A percentile compares a stretch with the other conserved stretches of the same genome.
Conservation (phyloP, 2,797 vertebrate species). For the Eleutherodactylus coqui region DNA sequence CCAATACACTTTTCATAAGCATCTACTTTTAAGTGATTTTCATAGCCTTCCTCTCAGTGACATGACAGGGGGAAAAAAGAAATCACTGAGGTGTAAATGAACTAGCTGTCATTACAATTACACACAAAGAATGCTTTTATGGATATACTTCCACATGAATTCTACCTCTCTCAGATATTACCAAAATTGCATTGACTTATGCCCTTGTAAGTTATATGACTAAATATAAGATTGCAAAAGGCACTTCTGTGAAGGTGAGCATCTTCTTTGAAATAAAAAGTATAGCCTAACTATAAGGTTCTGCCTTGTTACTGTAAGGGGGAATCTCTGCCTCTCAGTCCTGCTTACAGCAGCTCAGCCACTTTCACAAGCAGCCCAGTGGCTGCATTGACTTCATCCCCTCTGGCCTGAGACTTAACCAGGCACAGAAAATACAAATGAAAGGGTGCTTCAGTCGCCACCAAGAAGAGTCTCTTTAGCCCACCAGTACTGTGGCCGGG, state of each 20-base stretch:
- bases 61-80: slow-evolving; percentile 47
- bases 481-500: too few relatives aligned
- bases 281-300: background rate
- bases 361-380: too few relatives aligned
- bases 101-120: slow-evolving; percentile 52
- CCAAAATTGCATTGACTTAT: slow-evolving; percentile 48
- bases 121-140: slow-evolving; percentile 4
- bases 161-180: slow-evolving; percentile 12
- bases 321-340: too few relatives aligned
- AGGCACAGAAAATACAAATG: too few relatives aligned
- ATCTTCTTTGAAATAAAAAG: background rate
- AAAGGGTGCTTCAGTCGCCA: too few relatives aligned
- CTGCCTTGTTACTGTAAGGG: too few relatives aligned
- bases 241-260: background rate
- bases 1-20: slow-evolving; percentile 3
- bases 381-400: too few relatives aligned
- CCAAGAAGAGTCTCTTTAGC: too few relatives aligned
- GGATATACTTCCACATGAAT: slow-evolving; percentile 32
- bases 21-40: slow-evolving; percentile 26
- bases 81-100: slow-evolving; percentile 38
- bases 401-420: too few relatives aligned
- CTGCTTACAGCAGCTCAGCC: too few relatives aligned
- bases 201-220: slow-evolving; percentile 30
- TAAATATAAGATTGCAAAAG: background rate
- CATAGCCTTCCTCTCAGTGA: background rate